A percentile compares a stretch with the other conserved stretches of the same genome.
phyloP scores from a whole-genome alignment of 2,113 vertebrate genomes.

The Urocynchramus pylzowi region DNA sequence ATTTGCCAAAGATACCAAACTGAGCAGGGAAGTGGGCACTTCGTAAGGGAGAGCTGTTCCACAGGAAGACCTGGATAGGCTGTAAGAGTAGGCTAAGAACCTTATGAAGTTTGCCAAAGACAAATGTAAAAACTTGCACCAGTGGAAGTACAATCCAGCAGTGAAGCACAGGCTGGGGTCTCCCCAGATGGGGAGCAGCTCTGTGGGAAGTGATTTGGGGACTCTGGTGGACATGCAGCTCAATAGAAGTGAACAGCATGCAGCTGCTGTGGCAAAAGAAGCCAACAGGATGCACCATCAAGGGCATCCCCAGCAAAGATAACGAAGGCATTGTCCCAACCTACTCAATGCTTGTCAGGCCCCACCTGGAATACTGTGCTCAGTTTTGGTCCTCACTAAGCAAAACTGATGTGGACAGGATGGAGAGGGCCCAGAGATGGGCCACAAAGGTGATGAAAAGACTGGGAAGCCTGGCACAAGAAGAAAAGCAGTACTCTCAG shows the following conservation, averaged over 20 bases:
- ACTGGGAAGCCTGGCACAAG: neutral
- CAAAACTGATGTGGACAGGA: neutral
- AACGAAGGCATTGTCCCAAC: neutral
- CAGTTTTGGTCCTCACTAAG: neutral
- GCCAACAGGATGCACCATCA: neutral
- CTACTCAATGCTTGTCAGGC: neutral
- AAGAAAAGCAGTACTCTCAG: neutral
- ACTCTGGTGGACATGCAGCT: neutral
- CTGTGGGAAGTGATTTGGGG: neutral
- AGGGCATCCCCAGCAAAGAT: neutral
- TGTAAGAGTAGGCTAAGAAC: neutral
- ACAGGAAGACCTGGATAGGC: neutral
- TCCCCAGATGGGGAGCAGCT: neutral
- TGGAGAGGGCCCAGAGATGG: neutral
- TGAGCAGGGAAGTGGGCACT: neutral
- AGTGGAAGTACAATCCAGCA: neutral
- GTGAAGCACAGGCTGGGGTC: neutral
- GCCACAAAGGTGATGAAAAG: neutral
- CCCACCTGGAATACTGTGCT: neutral
- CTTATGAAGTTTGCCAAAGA: neutral
- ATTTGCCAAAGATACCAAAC: neutral
- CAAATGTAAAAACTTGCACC: neutral
- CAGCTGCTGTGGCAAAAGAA: neutral
- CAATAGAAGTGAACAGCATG: neutral
- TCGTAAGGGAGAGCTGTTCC: neutral